Percentiles rank a stretch among this genome's conserved stretches.
Evolutionary conservation across 2,797 vertebrate species (phyloP).

Genomic region (Halcyon badia): DNA sequence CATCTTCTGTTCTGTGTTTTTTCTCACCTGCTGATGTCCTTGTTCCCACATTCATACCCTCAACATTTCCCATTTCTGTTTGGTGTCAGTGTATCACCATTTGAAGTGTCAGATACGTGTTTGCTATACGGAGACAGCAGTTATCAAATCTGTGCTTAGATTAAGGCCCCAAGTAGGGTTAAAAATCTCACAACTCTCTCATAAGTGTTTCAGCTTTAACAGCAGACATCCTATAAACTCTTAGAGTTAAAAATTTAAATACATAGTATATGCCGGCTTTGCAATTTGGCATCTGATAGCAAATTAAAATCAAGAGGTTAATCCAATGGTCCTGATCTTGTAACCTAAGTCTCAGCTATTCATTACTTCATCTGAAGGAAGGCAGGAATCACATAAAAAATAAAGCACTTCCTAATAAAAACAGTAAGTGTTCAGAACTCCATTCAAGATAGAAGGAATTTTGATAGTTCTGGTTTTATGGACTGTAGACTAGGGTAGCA

Average conservation of each 20-base stretch:
- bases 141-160: not conserved
- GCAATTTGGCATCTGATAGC: not conserved
- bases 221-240: not conserved
- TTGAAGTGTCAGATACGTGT: not conserved
- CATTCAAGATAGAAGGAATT: conserved; percentile 38
- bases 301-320: not conserved
- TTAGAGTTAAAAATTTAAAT: not conserved
- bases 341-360: not conserved
- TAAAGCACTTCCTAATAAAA: conserved; percentile 33
- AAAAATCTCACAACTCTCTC: not conserved
- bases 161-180: not conserved
- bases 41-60: not conserved
- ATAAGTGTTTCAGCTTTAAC: not conserved
- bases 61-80: not conserved
- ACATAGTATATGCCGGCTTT: not conserved
- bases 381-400: not conserved
- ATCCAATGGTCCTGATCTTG: not conserved
- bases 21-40: not conserved
- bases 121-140: not conserved
- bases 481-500: conserved; percentile 18
- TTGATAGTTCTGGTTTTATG: conserved; percentile 65
- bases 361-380: too few species aligned
- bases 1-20: not conserved
- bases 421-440: conserved; percentile 5
- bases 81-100: not conserved